Evolutionary conservation across 1,140 invertebrate genomes (phyloP), one percentile per base, ranked within the genome.

Genomic region (Frieseomelitta varia): DNA sequence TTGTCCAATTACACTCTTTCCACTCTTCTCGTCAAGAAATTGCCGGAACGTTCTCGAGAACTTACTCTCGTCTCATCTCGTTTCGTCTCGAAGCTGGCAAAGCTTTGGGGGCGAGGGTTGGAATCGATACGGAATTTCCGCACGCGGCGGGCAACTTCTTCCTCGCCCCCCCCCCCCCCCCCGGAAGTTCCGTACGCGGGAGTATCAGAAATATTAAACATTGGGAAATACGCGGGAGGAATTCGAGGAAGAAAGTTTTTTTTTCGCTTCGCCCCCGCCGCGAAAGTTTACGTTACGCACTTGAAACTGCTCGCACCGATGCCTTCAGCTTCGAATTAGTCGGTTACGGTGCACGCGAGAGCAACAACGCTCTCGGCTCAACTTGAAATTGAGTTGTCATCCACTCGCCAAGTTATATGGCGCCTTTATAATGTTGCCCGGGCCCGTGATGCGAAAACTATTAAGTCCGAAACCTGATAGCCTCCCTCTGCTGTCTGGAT

Each of bases 341-440:
- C 24, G 92, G 91, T 92, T 93, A 55, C 90, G 65, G 17, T 90
- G 91, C 93, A 94, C 93, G 94, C 94, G 91, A 94, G 91, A 94
- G 90, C 88, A 91, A 93, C 88, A 91, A 93, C 92, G 92, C n/a
- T 94, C 92, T 92, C n/a, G 91, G 87, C 88, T 91, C 90, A 93
- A 95, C 91, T 94, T 94, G 90, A 94, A 95, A 95, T 94, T 95
- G 93, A 95, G 94, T 95, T 95, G 93, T 94, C 93, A 94, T 94
- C 93, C 91, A 93, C 92, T 94, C 92, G 84, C 79, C 73, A 92
- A 94, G 93, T 94, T 93, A 92, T 90, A 93, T 72, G 63, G 91
- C 92, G 91, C 91, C 90, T 93, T 92, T 92, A 93, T 92, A 92
- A 93, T 92, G 87, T 86, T 85, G 84, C 76, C 77, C 82, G 86